phyloP scores from a whole-genome alignment of 2,113 vertebrate species.

The Erythrocercus mccallii region DNA sequence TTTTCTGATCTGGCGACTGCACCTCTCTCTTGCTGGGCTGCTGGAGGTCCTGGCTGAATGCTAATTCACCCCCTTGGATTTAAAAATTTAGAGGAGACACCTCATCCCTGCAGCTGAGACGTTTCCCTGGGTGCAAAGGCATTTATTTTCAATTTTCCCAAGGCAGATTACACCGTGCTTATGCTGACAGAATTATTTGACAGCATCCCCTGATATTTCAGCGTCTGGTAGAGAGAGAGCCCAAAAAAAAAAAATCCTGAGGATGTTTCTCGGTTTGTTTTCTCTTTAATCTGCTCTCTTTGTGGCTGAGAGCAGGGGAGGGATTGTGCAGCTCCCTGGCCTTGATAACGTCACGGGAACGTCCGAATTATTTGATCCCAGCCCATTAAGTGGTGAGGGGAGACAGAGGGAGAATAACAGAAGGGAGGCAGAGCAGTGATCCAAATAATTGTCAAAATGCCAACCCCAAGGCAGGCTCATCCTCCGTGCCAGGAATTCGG shows the following conservation, averaged over 20 bases:
- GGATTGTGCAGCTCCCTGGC: background rate
- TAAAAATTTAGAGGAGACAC: background rate
- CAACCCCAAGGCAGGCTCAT: background rate
- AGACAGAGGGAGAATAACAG: background rate
- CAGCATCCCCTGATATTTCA: conserved; percentile 26
- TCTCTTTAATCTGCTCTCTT: conserved; percentile 4
- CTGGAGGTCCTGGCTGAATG: background rate
- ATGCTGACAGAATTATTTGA: conserved; percentile 23
- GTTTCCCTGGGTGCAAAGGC: background rate
- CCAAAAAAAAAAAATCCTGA: background rate
- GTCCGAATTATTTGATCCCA: background rate
- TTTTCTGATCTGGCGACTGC: background rate
- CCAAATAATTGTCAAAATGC: background rate
- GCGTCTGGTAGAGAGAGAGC: background rate
- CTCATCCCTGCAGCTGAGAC: background rate
- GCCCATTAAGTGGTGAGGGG: background rate
- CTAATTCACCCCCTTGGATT: background rate
- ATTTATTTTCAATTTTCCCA: background rate
- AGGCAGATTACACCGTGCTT: background rate
- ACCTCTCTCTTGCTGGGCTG: background rate
- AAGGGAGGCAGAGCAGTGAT: background rate
- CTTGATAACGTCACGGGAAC: background rate
- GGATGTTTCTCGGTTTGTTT: conserved; percentile 8
- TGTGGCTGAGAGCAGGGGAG: background rate
- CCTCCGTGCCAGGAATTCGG: background rate